Evolutionary conservation across 1,140 invertebrate genomes (phyloP).

Genomic region (Nymphalis io): DNA sequence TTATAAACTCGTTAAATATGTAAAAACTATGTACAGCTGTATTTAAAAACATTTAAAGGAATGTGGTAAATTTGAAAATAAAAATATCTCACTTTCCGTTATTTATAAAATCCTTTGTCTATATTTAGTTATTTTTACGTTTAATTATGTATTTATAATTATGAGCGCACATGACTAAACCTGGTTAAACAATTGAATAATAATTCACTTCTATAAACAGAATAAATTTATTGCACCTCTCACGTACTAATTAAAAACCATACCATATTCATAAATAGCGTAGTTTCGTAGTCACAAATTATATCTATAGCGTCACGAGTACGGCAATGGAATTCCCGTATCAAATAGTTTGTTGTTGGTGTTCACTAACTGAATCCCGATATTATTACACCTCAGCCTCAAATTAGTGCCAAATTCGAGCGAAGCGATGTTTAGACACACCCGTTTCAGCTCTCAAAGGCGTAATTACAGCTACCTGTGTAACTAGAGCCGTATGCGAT

Average conservation of each 20-base stretch:
- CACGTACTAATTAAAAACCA: too few species aligned
- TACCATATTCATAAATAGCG: too few species aligned
- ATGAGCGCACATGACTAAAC: too few species aligned
- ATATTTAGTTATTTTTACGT: too few species aligned
- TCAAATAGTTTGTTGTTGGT: conserved; percentile 22
- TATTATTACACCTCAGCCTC: conserved; percentile 36
- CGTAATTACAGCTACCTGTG: conserved; percentile 42
- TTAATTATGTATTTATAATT: too few species aligned
- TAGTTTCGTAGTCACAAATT: background rate
- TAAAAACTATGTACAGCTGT: background rate
- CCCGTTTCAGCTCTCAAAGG: conserved; percentile 38
- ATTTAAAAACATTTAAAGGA: background rate
- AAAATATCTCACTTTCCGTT: background rate
- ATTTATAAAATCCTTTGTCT: too few species aligned
- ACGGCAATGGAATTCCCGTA: conserved; percentile 14
- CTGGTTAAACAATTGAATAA: too few species aligned
- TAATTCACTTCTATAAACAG: too few species aligned
- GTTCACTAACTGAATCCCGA: conserved; percentile 35
- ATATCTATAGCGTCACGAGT: background rate
- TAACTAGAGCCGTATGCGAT: conserved; percentile 41
- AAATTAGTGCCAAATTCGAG: conserved; percentile 39
- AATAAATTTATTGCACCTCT: too few species aligned
- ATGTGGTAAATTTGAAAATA: background rate
- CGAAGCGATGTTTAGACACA: conserved; percentile 44
- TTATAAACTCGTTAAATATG: too few species aligned